phyloP scores from a whole-genome alignment of 2,888 invertebrate species.

The Agonopterix subpropinquella region DNA sequence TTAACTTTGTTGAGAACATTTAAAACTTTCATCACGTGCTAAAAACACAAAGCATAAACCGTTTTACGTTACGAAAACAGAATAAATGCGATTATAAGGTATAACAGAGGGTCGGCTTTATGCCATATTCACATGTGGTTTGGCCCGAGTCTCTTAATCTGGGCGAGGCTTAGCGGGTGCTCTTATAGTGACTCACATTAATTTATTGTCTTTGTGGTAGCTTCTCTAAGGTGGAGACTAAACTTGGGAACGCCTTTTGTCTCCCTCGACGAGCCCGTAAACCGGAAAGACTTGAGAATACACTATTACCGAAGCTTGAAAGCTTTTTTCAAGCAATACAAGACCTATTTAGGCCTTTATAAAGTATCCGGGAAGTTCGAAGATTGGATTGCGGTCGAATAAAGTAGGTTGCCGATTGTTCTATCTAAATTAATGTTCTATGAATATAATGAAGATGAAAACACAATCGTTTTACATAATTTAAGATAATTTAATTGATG shows the following conservation, averaged over 20 bases:
- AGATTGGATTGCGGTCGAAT: conserved; percentile 4
- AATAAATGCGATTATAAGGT: conserved; percentile 25
- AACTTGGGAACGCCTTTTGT: conserved; percentile 42
- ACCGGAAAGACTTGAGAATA: conserved; percentile 12
- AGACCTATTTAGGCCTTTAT: conserved; percentile 5
- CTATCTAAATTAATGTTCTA: not conserved
- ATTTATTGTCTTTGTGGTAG: conserved; percentile 55
- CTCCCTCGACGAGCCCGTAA: conserved; percentile 18
- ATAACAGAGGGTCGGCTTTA: conserved; percentile 30
- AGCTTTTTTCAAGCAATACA: conserved; percentile 13
- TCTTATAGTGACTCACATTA: conserved; percentile 40
- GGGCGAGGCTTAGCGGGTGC: conserved; percentile 42
- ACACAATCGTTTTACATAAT: not conserved
- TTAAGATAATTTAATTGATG: not conserved
- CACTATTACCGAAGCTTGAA: conserved; percentile 17
- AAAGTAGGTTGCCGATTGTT: not conserved
- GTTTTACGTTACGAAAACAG: conserved; percentile 4
- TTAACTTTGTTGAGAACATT: not conserved
- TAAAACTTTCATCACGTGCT: not conserved
- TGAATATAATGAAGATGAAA: not conserved
- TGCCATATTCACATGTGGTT: conserved; percentile 47
- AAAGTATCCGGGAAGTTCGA: not conserved
- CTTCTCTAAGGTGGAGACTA: conserved; percentile 34
- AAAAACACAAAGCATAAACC: not conserved
- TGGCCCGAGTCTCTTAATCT: conserved; percentile 43